Evolutionary conservation across 2,113 vertebrate genomes (phyloP).

Genomic region (Oreamnos americanus): DNA sequence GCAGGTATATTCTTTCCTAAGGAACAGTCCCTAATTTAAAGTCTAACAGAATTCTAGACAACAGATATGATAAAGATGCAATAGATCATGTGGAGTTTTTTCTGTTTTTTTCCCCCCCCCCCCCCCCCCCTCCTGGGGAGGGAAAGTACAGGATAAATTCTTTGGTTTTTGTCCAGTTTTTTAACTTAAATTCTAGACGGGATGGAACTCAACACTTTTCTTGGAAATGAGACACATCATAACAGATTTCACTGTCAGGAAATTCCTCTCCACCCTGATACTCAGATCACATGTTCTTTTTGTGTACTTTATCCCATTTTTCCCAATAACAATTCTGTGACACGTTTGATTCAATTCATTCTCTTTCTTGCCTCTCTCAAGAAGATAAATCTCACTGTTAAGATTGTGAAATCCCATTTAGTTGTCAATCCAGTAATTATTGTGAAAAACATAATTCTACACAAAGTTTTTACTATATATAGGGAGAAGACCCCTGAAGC

Average conservation of each 20-base stretch:
- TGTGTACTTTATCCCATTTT: not conserved
- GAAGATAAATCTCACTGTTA: slow-evolving; percentile 1
- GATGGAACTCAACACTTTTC: slow-evolving; percentile 47
- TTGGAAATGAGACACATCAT: slow-evolving; percentile 33
- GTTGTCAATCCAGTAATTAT: not conserved
- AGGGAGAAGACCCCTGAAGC: not conserved
- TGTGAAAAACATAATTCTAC: not conserved
- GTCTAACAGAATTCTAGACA: slow-evolving; percentile 27
- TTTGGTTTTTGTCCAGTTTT: slow-evolving; percentile 44
- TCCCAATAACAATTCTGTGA: not conserved
- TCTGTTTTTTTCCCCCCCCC: too few species aligned
- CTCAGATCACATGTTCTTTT: slow-evolving; percentile 3
- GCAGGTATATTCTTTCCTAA: not conserved
- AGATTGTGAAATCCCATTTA: slow-evolving; percentile 7
- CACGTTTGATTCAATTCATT: not conserved
- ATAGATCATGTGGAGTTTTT: not conserved
- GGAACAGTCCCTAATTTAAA: slow-evolving; percentile 14
- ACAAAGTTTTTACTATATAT: not conserved
- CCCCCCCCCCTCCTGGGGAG: not conserved
- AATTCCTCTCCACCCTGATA: slow-evolving; percentile 14
- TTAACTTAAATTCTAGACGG: slow-evolving; percentile 45
- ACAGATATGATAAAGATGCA: not conserved
- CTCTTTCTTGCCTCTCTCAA: not conserved
- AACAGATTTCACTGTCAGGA: slow-evolving; percentile 53
- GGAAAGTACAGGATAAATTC: slow-evolving; percentile 11